Conservation (phyloP, 2,797 vertebrate genomes). For the Eupleurogrammus muticus region DNA sequence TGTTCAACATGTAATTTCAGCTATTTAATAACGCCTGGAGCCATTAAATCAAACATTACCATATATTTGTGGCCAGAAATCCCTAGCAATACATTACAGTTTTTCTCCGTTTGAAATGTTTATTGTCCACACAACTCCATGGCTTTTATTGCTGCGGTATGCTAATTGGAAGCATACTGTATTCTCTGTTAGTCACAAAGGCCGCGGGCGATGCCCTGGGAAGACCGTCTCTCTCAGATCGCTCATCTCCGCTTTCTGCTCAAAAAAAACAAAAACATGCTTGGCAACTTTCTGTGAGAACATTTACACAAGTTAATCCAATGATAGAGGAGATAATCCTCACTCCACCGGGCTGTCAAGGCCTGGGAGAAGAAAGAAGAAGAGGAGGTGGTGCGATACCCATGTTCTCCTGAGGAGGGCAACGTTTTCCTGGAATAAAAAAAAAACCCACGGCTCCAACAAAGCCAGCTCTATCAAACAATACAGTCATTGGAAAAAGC, state of each 20-base stretch:
- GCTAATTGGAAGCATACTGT: conserved; percentile 67
- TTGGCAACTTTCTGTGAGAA: conserved; percentile 67
- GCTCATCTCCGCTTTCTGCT: conserved; percentile 21
- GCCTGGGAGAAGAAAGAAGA: too few species aligned
- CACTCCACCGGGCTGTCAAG: conserved; percentile 24
- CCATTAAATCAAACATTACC: conserved; percentile 72
- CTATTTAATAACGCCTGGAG: conserved; percentile 58
- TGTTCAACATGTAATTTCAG: conserved; percentile 70
- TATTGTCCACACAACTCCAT: conserved; percentile 50
- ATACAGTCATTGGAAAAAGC: conserved; percentile 20
- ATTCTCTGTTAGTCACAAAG: conserved; percentile 41
- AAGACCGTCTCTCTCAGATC: conserved; percentile 47
- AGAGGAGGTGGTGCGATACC: not conserved
- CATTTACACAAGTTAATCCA: conserved; percentile 67
- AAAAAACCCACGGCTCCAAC: not conserved
- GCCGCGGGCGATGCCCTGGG: conserved; percentile 25
- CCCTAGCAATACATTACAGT: conserved; percentile 47
- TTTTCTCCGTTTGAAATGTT: conserved; percentile 60
- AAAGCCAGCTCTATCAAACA: conserved; percentile 45
- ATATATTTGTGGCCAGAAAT: conserved; percentile 69
- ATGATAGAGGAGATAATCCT: conserved; percentile 54
- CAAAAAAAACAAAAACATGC: conserved; percentile 41
- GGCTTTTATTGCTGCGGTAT: conserved; percentile 9
- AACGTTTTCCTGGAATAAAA: conserved; percentile 68
- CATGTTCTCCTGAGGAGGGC: conserved; percentile 66